A percentile compares a stretch with the other conserved stretches of the same genome.
These are phyloP conservation scores for Rhinogobio ventralis DNA, from an alignment of 2,797 vertebrate species.

Conservation along the genomic window DNA sequence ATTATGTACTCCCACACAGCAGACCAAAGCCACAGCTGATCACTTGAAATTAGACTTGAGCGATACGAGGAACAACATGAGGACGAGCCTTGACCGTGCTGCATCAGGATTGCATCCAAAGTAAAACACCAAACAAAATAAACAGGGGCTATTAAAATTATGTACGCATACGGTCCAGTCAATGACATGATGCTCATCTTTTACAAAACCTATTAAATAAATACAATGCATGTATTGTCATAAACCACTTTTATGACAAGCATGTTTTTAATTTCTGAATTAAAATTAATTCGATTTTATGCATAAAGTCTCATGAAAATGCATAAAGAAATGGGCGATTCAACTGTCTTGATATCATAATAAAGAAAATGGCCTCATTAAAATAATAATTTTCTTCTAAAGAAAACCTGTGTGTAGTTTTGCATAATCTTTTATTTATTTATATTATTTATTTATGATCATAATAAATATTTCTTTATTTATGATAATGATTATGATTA, in stretches of 20 bases:
- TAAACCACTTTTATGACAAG: background rate
- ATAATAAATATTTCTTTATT: background rate
- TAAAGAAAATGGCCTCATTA: background rate
- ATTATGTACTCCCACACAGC: slow-evolving; percentile 63
- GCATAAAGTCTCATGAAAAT: background rate
- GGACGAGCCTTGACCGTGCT: background rate
- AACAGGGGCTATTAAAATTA: background rate
- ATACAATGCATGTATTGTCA: too few relatives aligned
- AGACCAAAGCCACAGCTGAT: slow-evolving; percentile 53
- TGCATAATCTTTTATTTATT: background rate
- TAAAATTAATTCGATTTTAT: background rate
- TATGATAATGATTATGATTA: background rate
- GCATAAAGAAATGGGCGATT: background rate
- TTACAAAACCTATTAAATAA: background rate
- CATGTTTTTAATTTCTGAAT: background rate
- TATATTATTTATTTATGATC: background rate
- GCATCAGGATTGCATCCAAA: slow-evolving; percentile 3
- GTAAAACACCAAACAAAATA: background rate
- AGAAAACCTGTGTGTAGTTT: background rate
- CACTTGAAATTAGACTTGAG: slow-evolving; percentile 57
- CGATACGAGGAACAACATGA: slow-evolving; percentile 32
- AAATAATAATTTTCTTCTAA: background rate
- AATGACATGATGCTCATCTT: background rate
- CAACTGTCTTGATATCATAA: background rate
- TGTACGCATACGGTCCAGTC: background rate